Base-by-base conservation (phyloP, 2,797 vertebrate species). In the Tenualosa thibaudeaui region DNA sequence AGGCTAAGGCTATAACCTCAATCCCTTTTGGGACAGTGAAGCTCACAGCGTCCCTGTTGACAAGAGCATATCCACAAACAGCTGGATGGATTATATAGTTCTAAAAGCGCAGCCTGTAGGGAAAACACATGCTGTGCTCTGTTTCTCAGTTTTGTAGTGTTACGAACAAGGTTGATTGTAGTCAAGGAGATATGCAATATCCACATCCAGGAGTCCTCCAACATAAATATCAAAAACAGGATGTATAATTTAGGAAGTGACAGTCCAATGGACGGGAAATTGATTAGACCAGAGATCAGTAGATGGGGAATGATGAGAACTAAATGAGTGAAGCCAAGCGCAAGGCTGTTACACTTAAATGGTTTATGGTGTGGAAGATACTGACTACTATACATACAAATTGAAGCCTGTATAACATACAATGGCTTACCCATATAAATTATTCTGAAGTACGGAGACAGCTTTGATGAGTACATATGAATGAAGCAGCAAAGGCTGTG, bases 401-500 rank as follows among this genome's bases (percentile, higher is more conserved):
- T 31, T 31, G 31, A 31, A 31, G 31, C 31, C 31, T 31, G 31
- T 31, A 24, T 62, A 24, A 62, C 56, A 60, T 22, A 22, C 56
- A 58, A 58, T n/a, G n/a, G 24, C 22, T 24, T 24, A 7, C 22
- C 22, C 10, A 5, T 62, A 24, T n/a, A n/a, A 62, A n/a, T 62
- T 62, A 24, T 24, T 24, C 22, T 62, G 58, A 62, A 62, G n/a
- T 17, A 15, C 9, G 8, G 17, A 37, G 26, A 43, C 1, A 40
- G 51, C 53, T 56, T 54, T 56, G 22, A 81, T 81, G 40, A 58
- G 5, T 15, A 22, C 65, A 71, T 84, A 26, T 31, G 54, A 15
- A 81, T 22, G 49, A 40, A 83, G 26, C 50, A 46, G 68, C 58
- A 88, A 84, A 84, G 56, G 56, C 60, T 8, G 22, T 24, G 12